These are phyloP conservation scores for Tangachromis dhanisi DNA, from an alignment of 2,113 vertebrate genomes.

Conservation along the genomic window DNA sequence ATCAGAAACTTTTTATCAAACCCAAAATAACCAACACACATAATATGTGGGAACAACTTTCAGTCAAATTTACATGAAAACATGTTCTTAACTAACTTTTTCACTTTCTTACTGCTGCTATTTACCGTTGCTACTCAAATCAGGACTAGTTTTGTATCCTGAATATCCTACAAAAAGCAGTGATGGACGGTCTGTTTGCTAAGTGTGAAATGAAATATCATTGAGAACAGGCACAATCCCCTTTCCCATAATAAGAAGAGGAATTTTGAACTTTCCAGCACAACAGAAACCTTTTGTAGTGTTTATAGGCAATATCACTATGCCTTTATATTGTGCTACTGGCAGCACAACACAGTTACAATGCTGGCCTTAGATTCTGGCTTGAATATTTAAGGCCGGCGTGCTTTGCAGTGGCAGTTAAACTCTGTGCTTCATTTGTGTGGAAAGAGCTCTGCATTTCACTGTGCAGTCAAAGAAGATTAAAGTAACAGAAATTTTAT, in stretches of 20 bases:
- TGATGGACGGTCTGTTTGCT: neutral
- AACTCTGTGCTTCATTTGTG: neutral
- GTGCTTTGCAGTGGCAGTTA: neutral
- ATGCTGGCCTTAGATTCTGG: neutral
- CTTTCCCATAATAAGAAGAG: neutral
- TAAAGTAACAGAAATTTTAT: neutral
- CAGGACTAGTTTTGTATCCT: neutral
- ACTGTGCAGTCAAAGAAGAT: neutral
- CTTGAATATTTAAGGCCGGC: neutral
- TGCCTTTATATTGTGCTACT: neutral
- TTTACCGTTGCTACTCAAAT: neutral
- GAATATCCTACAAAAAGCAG: neutral
- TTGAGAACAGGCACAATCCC: neutral
- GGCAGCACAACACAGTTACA: neutral
- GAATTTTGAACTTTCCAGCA: neutral
- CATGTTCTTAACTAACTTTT: neutral
- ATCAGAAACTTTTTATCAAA: neutral
- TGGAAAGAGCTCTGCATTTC: neutral
- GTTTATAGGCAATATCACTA: conserved; percentile 8
- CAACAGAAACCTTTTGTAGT: neutral
- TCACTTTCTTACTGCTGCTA: neutral
- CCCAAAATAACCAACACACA: neutral
- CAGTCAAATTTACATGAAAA: neutral
- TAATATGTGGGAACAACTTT: neutral
- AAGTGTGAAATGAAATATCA: neutral